A percentile compares a stretch with the other conserved stretches of the same genome.
phyloP scores from a whole-genome alignment of 1,140 invertebrate species.

The Anadara kagoshimensis region DNA sequence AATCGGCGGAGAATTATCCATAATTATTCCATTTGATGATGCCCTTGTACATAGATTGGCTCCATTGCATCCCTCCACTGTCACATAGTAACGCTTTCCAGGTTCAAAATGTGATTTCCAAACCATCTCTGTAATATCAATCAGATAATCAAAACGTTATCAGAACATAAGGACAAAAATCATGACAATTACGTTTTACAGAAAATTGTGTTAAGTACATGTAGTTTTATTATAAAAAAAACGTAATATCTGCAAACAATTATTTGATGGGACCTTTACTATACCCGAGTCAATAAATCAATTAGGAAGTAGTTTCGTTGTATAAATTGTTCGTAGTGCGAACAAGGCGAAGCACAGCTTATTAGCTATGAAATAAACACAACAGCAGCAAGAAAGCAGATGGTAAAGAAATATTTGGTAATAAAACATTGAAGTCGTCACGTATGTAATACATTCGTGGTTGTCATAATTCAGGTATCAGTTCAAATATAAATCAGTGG shows the following conservation, averaged over 20 bases:
- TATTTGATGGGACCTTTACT: neutral
- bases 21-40: constrained; percentile 44
- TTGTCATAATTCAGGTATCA: too few relatives aligned
- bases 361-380: too few relatives aligned
- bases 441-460: too few relatives aligned
- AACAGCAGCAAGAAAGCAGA: too few relatives aligned
- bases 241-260: neutral
- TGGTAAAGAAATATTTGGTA: too few relatives aligned
- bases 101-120: constrained; percentile 31
- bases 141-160: neutral
- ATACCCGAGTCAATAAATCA: neutral
- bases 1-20: constrained; percentile 46
- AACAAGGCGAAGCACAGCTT: too few relatives aligned
- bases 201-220: neutral
- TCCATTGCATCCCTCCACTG: constrained; percentile 43
- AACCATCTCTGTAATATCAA: constrained; percentile 28
- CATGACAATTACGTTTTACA: neutral
- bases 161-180: neutral
- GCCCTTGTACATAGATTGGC: constrained; percentile 38
- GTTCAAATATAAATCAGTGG: too few relatives aligned
- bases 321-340: too few relatives aligned
- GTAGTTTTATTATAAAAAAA: neutral
- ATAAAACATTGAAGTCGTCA: too few relatives aligned
- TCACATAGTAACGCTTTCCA: constrained; percentile 37
- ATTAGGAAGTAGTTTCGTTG: too few relatives aligned